These are phyloP conservation scores for Phymatocera aterrima DNA, from an alignment of 2,888 invertebrate genomes.

Conservation along the genomic window DNA sequence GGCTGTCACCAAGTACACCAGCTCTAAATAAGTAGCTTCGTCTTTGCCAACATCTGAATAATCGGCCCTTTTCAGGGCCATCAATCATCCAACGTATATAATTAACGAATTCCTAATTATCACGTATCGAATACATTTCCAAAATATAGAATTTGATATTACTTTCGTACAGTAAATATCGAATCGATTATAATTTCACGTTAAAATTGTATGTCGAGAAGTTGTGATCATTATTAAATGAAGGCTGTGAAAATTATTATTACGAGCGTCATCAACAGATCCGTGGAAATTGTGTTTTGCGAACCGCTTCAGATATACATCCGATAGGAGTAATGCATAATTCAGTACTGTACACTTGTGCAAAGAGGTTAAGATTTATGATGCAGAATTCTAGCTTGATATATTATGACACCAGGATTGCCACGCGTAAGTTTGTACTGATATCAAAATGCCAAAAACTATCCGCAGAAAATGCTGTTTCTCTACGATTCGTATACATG, in stretches of 20 bases:
- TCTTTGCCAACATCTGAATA: background rate
- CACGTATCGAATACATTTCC: background rate
- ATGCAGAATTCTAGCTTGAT: background rate
- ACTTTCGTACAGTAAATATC: background rate
- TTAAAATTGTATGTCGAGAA: background rate
- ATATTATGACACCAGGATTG: background rate
- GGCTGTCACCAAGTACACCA: constrained; percentile 79
- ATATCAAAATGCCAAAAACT: background rate
- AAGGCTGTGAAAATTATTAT: background rate
- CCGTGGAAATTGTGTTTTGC: background rate
- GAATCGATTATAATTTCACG: background rate
- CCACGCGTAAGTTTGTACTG: background rate
- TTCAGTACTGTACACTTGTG: background rate
- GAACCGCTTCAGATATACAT: background rate
- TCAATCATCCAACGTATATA: background rate
- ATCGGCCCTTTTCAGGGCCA: constrained; percentile 46
- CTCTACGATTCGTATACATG: background rate
- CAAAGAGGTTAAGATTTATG: background rate
- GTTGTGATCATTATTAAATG: background rate
- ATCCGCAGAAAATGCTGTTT: background rate
- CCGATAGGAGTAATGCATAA: background rate
- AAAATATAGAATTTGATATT: no score
- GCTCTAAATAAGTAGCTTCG: constrained; percentile 67
- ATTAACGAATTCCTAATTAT: background rate
- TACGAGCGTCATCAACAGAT: background rate